These are phyloP conservation scores for Zoanthus gigantus DNA, from an alignment of 92 coral and sea anemone genomes.

Conservation along the genomic window DNA sequence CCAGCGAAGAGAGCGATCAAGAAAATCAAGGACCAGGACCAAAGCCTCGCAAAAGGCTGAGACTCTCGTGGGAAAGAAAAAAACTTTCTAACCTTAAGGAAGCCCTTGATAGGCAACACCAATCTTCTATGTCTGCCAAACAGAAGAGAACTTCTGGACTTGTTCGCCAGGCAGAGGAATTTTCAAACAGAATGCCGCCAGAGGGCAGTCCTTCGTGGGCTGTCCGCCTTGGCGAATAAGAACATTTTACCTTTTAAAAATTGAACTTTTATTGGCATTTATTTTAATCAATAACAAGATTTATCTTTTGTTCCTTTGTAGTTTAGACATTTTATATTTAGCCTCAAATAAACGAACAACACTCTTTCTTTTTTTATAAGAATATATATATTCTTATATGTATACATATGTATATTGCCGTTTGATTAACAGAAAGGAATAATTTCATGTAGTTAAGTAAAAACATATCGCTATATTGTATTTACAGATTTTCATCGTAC, in stretches of 20 bases:
- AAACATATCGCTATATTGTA: too few species aligned
- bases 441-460: too few species aligned
- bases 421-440: too few species aligned
- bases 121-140: background rate
- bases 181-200: background rate
- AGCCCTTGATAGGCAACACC: background rate
- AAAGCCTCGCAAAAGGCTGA: background rate
- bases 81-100: background rate
- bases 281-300: background rate
- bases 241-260: background rate
- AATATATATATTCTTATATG: too few species aligned
- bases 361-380: too few species aligned
- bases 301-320: background rate
- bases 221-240: background rate
- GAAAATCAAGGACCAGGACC: background rate
- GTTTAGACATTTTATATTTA: background rate
- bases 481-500: too few species aligned
- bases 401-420: too few species aligned
- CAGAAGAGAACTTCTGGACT: background rate
- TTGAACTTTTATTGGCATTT: background rate
- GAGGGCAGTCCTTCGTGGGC: slow-evolving; percentile 8
- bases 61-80: background rate
- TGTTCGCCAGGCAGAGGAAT: slow-evolving; percentile 14
- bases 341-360: background rate
- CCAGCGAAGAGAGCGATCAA: background rate